A percentile compares a stretch with the other conserved stretches of the same genome.
Evolutionary conservation across 2,888 invertebrate species (phyloP).

Genomic region (Clepsis dumicolana): DNA sequence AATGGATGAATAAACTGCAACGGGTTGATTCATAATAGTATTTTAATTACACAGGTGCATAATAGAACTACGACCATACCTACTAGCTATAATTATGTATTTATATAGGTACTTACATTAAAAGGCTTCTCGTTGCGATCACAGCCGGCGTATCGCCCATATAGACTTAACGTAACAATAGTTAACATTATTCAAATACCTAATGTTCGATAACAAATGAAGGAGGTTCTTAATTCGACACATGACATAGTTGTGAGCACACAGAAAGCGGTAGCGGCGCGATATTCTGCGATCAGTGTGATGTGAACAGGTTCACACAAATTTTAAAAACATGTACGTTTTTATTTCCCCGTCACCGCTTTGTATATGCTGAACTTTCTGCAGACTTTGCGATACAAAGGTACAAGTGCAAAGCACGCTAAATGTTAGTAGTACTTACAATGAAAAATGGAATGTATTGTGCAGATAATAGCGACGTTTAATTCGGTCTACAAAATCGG

Average conservation of each 20-base stretch:
- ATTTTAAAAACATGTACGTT: neutral
- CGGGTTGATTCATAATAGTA: neutral
- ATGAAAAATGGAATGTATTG: neutral
- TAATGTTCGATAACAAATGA: neutral
- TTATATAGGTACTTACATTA: neutral
- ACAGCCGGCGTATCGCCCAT: conserved; percentile 4
- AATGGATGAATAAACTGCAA: neutral
- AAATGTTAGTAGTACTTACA: neutral
- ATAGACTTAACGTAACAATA: neutral
- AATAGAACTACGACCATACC: neutral
- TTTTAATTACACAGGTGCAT: neutral
- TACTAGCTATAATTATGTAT: neutral
- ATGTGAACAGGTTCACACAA: neutral
- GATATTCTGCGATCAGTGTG: neutral
- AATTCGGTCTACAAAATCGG: neutral
- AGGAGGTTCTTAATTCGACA: neutral
- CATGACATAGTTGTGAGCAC: neutral
- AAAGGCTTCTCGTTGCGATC: conserved; percentile 11
- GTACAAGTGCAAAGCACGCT: neutral
- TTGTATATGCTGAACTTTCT: neutral
- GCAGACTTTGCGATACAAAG: neutral
- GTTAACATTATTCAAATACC: neutral
- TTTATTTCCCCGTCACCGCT: neutral
- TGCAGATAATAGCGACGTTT: neutral
- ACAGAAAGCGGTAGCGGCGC: neutral